Evolutionary conservation across 2,113 vertebrate genomes (phyloP).

Genomic region (Ophthalmolycus amberensis): DNA sequence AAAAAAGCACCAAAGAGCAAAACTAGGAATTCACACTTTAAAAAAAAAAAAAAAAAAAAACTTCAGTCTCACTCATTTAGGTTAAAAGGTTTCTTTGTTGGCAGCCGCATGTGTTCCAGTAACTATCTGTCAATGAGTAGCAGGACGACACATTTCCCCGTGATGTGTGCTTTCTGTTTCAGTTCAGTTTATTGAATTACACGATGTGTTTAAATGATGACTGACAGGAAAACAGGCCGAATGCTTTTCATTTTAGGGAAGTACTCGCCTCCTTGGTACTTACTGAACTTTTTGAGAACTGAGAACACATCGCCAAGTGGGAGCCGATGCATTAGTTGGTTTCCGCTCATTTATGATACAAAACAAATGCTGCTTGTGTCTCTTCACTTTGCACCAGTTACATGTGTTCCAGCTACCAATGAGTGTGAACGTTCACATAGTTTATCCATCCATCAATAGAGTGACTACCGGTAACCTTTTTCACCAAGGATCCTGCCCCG

Average conservation of each 20-base stretch:
- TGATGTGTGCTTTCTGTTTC: conserved; percentile 37
- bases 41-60: no score
- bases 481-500: conserved; percentile 5
- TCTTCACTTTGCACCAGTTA: neutral
- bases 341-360: conserved; percentile 3
- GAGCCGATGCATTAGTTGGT: neutral
- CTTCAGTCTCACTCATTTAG: neutral
- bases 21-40: neutral
- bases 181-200: neutral
- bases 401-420: neutral
- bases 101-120: neutral
- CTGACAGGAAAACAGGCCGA: conserved; percentile 19
- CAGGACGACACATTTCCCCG: neutral
- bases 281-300: neutral
- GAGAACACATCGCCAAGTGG: neutral
- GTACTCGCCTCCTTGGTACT: neutral
- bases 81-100: neutral
- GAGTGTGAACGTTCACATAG: neutral
- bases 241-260: neutral
- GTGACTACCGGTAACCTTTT: conserved; percentile 12
- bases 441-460: conserved; percentile 5
- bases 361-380: neutral
- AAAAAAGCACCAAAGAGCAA: neutral
- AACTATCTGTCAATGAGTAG: conserved; percentile 27
- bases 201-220: neutral